Evolutionary conservation across 2,113 vertebrate species (phyloP).

Genomic region (Neodon shergylaensis): DNA sequence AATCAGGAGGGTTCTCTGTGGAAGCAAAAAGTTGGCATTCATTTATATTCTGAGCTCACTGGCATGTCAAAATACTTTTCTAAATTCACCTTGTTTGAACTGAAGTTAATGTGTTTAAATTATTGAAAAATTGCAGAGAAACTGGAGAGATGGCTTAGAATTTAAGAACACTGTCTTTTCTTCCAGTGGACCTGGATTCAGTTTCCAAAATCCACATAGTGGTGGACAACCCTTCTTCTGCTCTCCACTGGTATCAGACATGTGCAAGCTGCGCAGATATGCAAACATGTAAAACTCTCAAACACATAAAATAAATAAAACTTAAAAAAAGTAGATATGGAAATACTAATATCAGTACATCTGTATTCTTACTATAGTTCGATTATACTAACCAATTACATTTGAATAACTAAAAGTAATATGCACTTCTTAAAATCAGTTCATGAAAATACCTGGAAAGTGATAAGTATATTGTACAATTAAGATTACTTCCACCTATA

Average conservation of each 20-base stretch:
- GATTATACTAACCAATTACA: background rate
- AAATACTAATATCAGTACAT: background rate
- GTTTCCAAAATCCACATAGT: too few species aligned
- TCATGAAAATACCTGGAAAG: background rate
- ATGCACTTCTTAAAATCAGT: background rate
- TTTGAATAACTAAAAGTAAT: background rate
- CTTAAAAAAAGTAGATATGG: background rate
- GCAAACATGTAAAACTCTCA: background rate
- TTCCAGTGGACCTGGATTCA: background rate
- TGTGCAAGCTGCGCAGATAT: background rate
- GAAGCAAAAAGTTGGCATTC: background rate
- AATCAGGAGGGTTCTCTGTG: background rate
- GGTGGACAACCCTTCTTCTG: background rate
- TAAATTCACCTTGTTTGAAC: constrained; percentile 11
- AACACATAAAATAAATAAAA: background rate
- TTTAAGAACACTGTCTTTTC: background rate
- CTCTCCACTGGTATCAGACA: background rate
- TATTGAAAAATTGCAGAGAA: constrained; percentile 11
- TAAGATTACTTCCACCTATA: background rate
- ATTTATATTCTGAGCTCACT: constrained; percentile 13
- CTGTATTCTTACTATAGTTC: background rate
- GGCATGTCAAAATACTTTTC: background rate
- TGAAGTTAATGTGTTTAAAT: constrained; percentile 8
- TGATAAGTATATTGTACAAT: background rate
- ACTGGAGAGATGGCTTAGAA: too few species aligned